These are phyloP conservation scores for Bicyclus anynana DNA, from an alignment of 1,140 invertebrate species.

Conservation along the genomic window DNA sequence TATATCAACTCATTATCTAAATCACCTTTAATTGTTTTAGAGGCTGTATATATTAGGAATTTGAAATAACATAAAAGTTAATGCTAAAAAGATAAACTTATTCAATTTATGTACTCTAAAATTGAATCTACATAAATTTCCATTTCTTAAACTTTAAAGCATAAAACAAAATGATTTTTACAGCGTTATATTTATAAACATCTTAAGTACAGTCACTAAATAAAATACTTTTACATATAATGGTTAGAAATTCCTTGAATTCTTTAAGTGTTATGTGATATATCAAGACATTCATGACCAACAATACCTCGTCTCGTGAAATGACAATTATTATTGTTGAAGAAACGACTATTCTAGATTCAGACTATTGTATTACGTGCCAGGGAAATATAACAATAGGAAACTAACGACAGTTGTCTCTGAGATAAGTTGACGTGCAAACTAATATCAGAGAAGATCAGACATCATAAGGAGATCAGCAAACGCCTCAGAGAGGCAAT, in stretches of 20 bases:
- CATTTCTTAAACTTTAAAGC: too few relatives aligned
- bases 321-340: slow-evolving; percentile 21
- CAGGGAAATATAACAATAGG: slow-evolving; percentile 20
- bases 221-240: not conserved
- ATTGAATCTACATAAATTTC: too few relatives aligned
- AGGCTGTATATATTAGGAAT: too few relatives aligned
- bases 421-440: not conserved
- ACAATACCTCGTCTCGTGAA: slow-evolving; percentile 9
- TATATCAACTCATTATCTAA: too few relatives aligned
- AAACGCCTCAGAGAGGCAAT: too few relatives aligned
- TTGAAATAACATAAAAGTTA: too few relatives aligned
- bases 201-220: too few relatives aligned
- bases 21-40: too few relatives aligned
- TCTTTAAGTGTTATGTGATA: not conserved
- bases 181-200: too few relatives aligned
- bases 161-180: not conserved
- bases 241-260: not conserved
- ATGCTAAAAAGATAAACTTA: too few relatives aligned
- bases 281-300: slow-evolving; percentile 5
- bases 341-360: slow-evolving; percentile 14
- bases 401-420: slow-evolving; percentile 9
- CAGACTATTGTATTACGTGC: slow-evolving; percentile 11
- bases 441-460: not conserved
- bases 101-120: too few relatives aligned
- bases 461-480: too few relatives aligned